Evolutionary conservation across 2,113 vertebrate species (phyloP).

Genomic region (Triplophysa rosa): DNA sequence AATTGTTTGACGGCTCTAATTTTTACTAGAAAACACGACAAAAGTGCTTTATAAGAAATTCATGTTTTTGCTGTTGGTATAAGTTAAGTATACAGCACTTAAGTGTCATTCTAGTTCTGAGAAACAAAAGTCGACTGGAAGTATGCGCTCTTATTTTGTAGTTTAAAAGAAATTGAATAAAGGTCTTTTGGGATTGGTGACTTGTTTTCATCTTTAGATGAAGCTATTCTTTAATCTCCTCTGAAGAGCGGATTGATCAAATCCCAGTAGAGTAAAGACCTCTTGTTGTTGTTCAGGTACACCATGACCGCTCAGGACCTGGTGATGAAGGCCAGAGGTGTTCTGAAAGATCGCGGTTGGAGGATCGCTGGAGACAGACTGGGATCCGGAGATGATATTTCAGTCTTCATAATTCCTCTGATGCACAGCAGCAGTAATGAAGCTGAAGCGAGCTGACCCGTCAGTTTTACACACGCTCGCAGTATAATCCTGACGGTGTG

Average conservation of each 20-base stretch:
- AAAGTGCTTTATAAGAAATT: too few species aligned
- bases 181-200: too few species aligned
- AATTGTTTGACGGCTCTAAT: too few species aligned
- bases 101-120: too few species aligned
- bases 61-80: too few species aligned
- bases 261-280: not conserved
- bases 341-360: slow-evolving; percentile 95
- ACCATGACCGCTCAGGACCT: slow-evolving; percentile 95
- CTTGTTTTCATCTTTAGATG: too few species aligned
- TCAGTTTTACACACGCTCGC: slow-evolving; percentile 11
- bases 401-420: slow-evolving; percentile 94
- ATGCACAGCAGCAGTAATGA: slow-evolving; percentile 86
- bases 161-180: too few species aligned
- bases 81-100: too few species aligned
- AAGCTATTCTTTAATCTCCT: too few species aligned
- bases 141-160: too few species aligned
- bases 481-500: not conserved
- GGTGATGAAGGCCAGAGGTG: slow-evolving; percentile 91
- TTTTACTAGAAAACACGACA: too few species aligned
- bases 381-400: slow-evolving; percentile 96
- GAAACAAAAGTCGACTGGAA: too few species aligned
- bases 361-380: slow-evolving; percentile 91
- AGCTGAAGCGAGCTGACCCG: slow-evolving; percentile 58
- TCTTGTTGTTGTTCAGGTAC: slow-evolving; percentile 76
- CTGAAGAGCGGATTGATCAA: not conserved